Percentiles rank a stretch among this genome's conserved stretches.
Conservation (phyloP, 2,113 vertebrate species). For the Podilymbus podiceps region DNA sequence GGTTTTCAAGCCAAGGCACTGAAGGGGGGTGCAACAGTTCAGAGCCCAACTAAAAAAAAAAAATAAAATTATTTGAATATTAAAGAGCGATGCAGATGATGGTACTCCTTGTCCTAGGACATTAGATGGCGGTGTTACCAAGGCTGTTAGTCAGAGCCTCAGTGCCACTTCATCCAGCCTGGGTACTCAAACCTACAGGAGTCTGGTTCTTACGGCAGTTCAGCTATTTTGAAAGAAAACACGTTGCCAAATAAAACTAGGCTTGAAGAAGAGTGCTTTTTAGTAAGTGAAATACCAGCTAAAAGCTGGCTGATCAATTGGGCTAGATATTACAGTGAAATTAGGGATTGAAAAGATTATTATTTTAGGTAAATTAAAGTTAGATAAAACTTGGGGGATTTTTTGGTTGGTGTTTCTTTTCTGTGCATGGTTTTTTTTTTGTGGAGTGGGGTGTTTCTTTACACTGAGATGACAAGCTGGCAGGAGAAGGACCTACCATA, state of each 20-base stretch:
- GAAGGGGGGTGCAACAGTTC: not conserved
- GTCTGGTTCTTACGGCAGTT: not conserved
- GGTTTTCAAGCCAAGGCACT: not conserved
- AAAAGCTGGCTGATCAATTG: not conserved
- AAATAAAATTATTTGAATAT: not conserved
- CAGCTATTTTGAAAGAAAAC: not conserved
- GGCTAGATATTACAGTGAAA: not conserved
- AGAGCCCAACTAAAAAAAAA: not conserved
- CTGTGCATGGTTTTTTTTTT: too few species aligned
- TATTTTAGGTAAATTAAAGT: not conserved
- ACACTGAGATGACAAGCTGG: not conserved
- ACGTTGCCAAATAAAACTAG: not conserved
- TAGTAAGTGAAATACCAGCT: not conserved
- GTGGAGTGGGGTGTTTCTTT: not conserved
- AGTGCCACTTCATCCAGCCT: not conserved
- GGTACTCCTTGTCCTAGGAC: not conserved
- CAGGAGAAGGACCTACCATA: not conserved
- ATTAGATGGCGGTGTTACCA: not conserved
- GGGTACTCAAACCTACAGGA: fast-evolving
- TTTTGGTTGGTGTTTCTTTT: too few species aligned
- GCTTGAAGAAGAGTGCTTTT: not conserved
- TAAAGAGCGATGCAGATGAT: fast-evolving
- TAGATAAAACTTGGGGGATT: not conserved
- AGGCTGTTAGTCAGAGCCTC: not conserved
- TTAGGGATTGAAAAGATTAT: not conserved